Percentiles rank a stretch among this genome's conserved stretches.
phyloP scores from a whole-genome alignment of 2,113 vertebrate species.

The Sorex fumeus region DNA sequence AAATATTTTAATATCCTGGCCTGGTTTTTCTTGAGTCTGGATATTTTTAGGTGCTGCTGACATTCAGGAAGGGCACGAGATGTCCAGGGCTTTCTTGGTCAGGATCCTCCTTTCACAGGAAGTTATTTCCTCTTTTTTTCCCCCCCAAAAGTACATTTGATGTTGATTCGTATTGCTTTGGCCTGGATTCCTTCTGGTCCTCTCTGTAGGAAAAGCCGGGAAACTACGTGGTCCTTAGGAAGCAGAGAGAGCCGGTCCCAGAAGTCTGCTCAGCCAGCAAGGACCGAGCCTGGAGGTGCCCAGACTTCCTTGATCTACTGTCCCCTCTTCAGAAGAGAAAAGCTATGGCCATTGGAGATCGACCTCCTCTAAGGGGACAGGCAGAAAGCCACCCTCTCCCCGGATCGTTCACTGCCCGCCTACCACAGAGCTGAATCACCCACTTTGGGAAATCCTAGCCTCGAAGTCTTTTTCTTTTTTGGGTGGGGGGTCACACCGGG shows the following conservation, averaged over 20 bases:
- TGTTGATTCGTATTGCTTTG: background rate
- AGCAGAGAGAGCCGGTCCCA: background rate
- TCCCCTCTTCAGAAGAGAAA: too few species aligned
- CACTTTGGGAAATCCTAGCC: too few species aligned
- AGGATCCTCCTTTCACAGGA: background rate
- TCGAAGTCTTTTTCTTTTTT: too few species aligned
- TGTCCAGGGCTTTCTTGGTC: background rate
- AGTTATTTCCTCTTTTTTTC: background rate
- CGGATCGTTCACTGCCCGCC: too few species aligned
- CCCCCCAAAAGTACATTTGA: background rate
- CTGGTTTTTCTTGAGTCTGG: background rate
- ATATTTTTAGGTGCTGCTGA: background rate
- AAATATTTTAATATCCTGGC: background rate
- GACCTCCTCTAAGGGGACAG: too few species aligned
- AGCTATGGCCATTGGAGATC: too few species aligned
- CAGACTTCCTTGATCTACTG: too few species aligned
- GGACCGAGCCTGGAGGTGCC: too few species aligned
- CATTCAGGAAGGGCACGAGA: background rate
- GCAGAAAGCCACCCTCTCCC: too few species aligned
- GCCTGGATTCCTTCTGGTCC: background rate
- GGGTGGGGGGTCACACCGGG: too few species aligned
- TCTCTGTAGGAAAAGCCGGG: background rate
- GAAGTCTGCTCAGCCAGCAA: too few species aligned
- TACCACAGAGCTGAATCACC: too few species aligned
- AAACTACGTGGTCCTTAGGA: background rate